Evolutionary conservation across 1,140 invertebrate genomes (phyloP), one percentile per base, ranked within the genome.

Genomic region (Mesaphorura yosii): DNA sequence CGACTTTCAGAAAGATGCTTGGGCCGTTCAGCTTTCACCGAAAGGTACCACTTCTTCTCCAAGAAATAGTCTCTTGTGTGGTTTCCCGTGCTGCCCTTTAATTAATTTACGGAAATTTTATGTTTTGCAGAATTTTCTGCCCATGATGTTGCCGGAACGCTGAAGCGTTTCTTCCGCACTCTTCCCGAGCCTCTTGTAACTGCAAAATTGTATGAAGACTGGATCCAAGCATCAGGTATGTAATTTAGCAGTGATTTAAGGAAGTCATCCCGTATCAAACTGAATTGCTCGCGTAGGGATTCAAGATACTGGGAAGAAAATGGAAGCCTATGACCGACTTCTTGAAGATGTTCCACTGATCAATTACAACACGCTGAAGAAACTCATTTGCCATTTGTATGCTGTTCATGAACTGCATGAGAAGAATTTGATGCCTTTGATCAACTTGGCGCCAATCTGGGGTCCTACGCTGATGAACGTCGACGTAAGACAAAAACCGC

Each of bases 381-480:
- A 78, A 57, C 71, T 92, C 42, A 75, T 91, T 12, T 78, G 78
- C 3, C 88, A 93, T 68, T 70, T 92, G 25, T 75, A 83, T 65
- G 84, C 84, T 59, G 75, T 90, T n/a, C 78, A 78, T 56, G 78
- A 78, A 1, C 81, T 86, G 66, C 74, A 76, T 59, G 71, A 78
- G 3, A 77, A 77, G 44, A 89, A 89, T 66, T 73, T 81, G 39
- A 90, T 90, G 86, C 78, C 73, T 38, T 74, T 81, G 0, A 78
- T 82, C 42, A 90, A 88, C 67, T 70, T 89, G n/a, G 82, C 85
- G 4, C 76, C 84, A 1, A 79, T 88, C 37, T 88, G 85, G 84
- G 84, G 83, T 1, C 85, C 86, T 2, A 87, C 83, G 3, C 68
- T 88, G 39, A 79, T 88, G 76, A 82, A 83, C 53, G 75, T 78